Conservation (phyloP, 2,888 invertebrate genomes). For the Xestoiulus laeticollis region DNA sequence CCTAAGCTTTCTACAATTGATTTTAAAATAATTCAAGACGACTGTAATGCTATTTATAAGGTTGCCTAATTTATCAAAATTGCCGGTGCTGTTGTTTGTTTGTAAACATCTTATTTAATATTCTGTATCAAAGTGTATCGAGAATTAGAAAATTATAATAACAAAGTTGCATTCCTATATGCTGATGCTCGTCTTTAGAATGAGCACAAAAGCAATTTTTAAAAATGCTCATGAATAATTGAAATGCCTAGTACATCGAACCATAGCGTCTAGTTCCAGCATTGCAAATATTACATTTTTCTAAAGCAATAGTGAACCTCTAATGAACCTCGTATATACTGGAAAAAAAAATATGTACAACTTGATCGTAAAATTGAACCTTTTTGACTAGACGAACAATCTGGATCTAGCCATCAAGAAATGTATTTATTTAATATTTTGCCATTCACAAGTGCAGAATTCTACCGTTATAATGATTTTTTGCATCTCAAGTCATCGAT, state of each 20-base stretch:
- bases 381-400: neutral
- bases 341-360: neutral
- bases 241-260: neutral
- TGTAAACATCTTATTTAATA: neutral
- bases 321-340: too few species aligned
- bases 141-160: neutral
- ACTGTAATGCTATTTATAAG: neutral
- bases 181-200: neutral
- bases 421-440: neutral
- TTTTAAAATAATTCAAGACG: neutral
- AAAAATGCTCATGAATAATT: neutral
- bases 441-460: neutral
- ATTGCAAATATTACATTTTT: neutral
- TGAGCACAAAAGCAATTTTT: neutral
- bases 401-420: neutral
- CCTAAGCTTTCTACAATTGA: neutral
- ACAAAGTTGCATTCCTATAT: neutral
- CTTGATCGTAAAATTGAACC: neutral
- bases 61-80: neutral
- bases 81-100: neutral
- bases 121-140: slow-evolving; percentile 13
- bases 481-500: neutral
- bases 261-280: neutral
- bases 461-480: neutral
- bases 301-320: neutral